Conservation (phyloP, 2,888 invertebrate genomes). For the Drosophila planitibia region DNA sequence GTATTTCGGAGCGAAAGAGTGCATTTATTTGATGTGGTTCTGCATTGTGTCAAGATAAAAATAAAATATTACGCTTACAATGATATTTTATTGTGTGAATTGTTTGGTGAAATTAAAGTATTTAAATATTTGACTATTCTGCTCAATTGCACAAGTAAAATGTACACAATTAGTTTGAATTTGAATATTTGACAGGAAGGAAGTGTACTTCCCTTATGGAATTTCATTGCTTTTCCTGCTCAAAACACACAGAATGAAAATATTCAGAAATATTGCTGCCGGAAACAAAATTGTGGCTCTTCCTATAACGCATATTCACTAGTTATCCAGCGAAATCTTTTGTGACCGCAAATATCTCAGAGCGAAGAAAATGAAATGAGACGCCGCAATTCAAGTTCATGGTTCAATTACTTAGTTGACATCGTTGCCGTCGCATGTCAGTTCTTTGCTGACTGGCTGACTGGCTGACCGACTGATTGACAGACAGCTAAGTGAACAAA, state of each 20-base stretch:
- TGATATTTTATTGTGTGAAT: no score
- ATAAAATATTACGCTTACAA: no score
- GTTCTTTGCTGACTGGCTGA: constrained; percentile 18
- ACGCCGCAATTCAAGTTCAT: constrained; percentile 72
- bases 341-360: constrained; percentile 13
- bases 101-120: no score
- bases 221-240: constrained; percentile 20
- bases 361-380: constrained; percentile 12
- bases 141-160: neutral
- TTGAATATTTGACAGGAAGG: neutral
- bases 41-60: no score
- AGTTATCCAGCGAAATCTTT: constrained; percentile 10
- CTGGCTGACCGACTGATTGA: constrained; percentile 13
- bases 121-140: neutral
- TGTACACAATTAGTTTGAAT: neutral
- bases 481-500: constrained; percentile 8
- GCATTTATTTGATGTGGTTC: no score
- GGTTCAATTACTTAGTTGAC: constrained; percentile 68
- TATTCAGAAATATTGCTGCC: constrained; percentile 18
- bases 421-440: constrained; percentile 32
- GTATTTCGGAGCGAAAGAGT: no score
- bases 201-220: constrained; percentile 9
- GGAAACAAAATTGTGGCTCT: constrained; percentile 35
- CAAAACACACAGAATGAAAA: constrained; percentile 3
- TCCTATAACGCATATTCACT: constrained; percentile 24